A percentile compares a stretch with the other conserved stretches of the same genome.
phyloP scores from a whole-genome alignment of 2,888 invertebrate genomes.

The Andrena camellia region DNA sequence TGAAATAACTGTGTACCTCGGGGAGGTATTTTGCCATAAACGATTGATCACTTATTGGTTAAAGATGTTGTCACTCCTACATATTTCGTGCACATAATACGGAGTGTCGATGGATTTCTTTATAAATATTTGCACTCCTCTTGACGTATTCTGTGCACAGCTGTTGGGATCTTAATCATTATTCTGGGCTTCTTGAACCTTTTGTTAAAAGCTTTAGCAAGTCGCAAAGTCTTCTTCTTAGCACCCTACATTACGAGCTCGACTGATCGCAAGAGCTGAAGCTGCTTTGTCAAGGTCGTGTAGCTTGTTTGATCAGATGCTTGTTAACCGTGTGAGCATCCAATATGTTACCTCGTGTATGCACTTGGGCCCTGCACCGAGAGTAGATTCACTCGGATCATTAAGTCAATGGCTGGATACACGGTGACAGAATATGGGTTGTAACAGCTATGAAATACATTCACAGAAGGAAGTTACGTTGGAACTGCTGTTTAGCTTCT shows the following conservation, averaged over 20 bases:
- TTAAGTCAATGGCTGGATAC: conserved; percentile 75
- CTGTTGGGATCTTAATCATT: background rate
- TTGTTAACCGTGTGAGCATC: conserved; percentile 76
- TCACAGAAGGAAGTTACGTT: background rate
- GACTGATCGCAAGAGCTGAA: conserved; percentile 44
- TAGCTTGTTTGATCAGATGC: conserved; percentile 76
- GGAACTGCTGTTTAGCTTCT: background rate
- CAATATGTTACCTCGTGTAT: conserved; percentile 76
- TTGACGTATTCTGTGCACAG: background rate
- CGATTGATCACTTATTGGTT: background rate
- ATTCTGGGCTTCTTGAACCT: background rate
- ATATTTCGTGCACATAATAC: background rate
- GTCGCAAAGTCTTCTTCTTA: conserved; percentile 6
- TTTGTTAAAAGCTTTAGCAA: background rate
- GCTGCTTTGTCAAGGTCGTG: conserved; percentile 72
- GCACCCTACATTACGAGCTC: conserved; percentile 40
- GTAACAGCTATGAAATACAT: conserved; percentile 56
- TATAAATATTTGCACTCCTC: background rate
- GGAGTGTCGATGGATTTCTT: background rate
- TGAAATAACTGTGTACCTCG: background rate
- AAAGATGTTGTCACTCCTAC: background rate
- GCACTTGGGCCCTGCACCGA: conserved; percentile 73
- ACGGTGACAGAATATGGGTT: conserved; percentile 66
- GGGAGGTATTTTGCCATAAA: background rate
- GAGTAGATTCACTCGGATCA: conserved; percentile 75